Evolutionary conservation across 2,797 vertebrate species (phyloP), one percentile per base, ranked within the genome.

Genomic region (Lagocephalus sceleratus): DNA sequence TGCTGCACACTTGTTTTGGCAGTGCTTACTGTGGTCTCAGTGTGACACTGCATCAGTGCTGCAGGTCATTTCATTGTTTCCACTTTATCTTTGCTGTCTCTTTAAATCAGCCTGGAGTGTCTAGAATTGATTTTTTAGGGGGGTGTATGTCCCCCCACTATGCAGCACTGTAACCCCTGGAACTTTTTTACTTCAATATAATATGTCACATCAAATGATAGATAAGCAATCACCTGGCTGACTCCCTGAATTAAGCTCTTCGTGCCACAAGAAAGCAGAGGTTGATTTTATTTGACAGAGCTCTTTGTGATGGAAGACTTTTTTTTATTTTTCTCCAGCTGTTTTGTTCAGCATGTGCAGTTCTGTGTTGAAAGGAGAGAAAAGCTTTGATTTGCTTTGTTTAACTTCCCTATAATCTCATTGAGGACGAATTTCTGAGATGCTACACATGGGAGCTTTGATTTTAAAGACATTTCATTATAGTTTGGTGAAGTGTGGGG

Each of bases 231-330:
- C 52, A 11, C 32, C 43, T 14, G 22, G 1, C 20, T 60, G 73
- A 73, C 70, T 74, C 59, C 79, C 6, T 81, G 80, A 82, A 78
- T 71, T 76, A 55, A 78, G 66, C 70, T 57, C 68, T 73, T 46
- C 61, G 65, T 45, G 74, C 86, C 88, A 87, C 83, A 81, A 87
- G 88, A 78, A 84, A 79, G 84, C 81, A 85, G 74, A 85, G 82
- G 45, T 66, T 3, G 40, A 43, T 59, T 20, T 20, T 66, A 19
- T 79, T 68, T 64, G 39, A n/a, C 39, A 48, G 45, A 51, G 29
- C 29, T 17, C 9, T 54, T 68, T 57, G 20, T 54, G 45, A 63
- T 63, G 62, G 52, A 64, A 62, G 38, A 53, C 55, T 61, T 62
- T 56, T 35, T 35, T 35, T 32, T 32, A 11, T 12, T 14, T 35